Conservation (phyloP, 2,888 invertebrate species). For the Drosophila mimetica region DNA sequence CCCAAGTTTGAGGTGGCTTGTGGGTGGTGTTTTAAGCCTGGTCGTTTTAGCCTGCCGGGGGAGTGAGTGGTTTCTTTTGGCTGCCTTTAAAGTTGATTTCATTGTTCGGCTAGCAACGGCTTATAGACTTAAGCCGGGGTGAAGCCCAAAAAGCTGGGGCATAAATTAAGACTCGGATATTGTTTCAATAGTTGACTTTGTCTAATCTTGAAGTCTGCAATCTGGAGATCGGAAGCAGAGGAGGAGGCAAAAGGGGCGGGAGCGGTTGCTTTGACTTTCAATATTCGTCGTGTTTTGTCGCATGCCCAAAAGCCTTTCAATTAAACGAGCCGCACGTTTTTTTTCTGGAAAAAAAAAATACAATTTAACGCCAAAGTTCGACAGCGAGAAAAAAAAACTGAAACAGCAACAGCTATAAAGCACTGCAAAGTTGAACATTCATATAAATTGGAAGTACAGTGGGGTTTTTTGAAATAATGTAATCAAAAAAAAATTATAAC, state of each 20-base stretch:
- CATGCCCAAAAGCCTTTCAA: slow-evolving; percentile 69
- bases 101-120: slow-evolving; percentile 39
- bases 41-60: slow-evolving; percentile 6
- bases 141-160: slow-evolving; percentile 38
- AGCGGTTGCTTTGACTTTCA: slow-evolving; percentile 47
- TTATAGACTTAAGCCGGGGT: slow-evolving; percentile 30
- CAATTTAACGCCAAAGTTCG: slow-evolving; percentile 64
- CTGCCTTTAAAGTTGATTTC: slow-evolving; percentile 37
- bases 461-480: background rate
- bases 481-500: too few species aligned
- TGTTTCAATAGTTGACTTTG: slow-evolving; percentile 45
- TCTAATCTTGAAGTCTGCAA: slow-evolving; percentile 43
- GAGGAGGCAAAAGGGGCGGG: background rate
- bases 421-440: slow-evolving; percentile 19
- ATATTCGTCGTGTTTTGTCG: slow-evolving; percentile 53
- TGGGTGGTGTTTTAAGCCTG: slow-evolving; percentile 13
- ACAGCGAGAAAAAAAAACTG: slow-evolving; percentile 44
- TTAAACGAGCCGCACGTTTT: slow-evolving; percentile 70
- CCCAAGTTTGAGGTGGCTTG: slow-evolving; percentile 15
- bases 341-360: slow-evolving; percentile 42
- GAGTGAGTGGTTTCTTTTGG: slow-evolving; percentile 21
- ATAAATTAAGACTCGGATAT: slow-evolving; percentile 51
- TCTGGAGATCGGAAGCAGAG: slow-evolving; percentile 16
- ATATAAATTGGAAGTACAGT: slow-evolving; percentile 30
- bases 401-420: slow-evolving; percentile 20